Evolutionary conservation across 2,113 vertebrate species (phyloP).

Genomic region (Tylochromis polylepis): DNA sequence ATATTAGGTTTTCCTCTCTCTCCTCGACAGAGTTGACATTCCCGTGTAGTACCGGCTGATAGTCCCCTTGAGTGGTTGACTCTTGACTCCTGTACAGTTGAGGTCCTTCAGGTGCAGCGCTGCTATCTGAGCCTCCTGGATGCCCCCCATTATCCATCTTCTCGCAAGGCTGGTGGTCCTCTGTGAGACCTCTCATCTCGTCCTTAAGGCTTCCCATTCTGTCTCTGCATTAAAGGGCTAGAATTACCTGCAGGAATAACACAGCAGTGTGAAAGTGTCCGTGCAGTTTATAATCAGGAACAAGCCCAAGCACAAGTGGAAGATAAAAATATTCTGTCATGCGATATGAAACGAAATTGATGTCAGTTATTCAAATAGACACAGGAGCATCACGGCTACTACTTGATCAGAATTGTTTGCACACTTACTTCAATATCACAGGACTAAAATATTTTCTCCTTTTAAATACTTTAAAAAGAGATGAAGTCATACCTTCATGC

Average conservation of each 20-base stretch:
- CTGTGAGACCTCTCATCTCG: conserved; percentile 35
- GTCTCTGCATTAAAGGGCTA: conserved; percentile 1
- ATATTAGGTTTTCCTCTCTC: not conserved
- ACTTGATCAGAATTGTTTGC: not conserved
- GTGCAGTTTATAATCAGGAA: not conserved
- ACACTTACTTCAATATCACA: not conserved
- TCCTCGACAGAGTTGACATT: not conserved
- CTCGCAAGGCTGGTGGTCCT: conserved; percentile 31
- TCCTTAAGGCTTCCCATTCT: conserved; percentile 68
- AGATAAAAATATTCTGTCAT: not conserved
- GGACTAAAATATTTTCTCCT: not conserved
- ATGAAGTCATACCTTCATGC: not conserved
- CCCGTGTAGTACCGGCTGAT: not conserved
- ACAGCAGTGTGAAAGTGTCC: conserved; percentile 17
- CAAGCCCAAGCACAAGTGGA: not conserved
- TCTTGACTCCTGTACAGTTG: conserved; percentile 23
- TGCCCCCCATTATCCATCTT: conserved; percentile 35
- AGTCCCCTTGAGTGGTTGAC: conserved; percentile 6
- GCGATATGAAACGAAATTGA: not conserved
- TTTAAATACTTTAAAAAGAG: not conserved
- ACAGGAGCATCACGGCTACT: not conserved
- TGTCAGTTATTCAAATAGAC: not conserved
- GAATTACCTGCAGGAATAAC: conserved; percentile 46
- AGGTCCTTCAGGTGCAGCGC: not conserved
- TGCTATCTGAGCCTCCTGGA: conserved; percentile 14